Percentiles rank a stretch among this genome's conserved stretches.
phyloP scores from a whole-genome alignment of 2,113 vertebrate species.

The Herpetotheres cachinnans region DNA sequence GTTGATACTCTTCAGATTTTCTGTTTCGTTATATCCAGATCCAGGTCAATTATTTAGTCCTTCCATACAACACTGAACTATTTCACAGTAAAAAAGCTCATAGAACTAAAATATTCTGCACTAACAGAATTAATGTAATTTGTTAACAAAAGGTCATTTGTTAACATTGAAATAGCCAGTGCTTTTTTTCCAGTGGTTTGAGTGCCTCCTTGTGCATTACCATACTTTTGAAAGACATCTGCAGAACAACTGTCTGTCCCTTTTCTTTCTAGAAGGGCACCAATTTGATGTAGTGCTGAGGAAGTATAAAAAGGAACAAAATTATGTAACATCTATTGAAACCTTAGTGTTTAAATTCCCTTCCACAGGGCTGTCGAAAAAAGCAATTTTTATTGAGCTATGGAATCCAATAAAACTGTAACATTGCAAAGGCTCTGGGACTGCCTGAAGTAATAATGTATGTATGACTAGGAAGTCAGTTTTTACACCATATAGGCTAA shows the following conservation, averaged over 20 bases:
- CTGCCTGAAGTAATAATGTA: conserved; percentile 31
- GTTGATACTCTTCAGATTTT: background rate
- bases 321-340: conserved; percentile 36
- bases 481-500: background rate
- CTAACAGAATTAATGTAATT: background rate
- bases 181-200: background rate
- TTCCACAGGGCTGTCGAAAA: conserved; percentile 3
- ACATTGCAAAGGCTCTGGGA: conserved; percentile 43
- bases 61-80: background rate
- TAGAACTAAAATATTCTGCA: background rate
- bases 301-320: background rate
- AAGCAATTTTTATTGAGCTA: conserved; percentile 68
- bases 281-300: background rate
- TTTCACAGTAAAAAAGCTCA: background rate
- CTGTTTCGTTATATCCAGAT: background rate
- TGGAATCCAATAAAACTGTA: conserved; percentile 64
- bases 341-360: conserved; percentile 41
- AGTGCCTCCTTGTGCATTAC: background rate
- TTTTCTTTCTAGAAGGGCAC: background rate
- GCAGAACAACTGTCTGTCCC: background rate
- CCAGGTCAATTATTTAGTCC: background rate
- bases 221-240: background rate
- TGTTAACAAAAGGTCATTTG: background rate
- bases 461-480: conserved; percentile 12
- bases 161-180: background rate